A percentile compares a stretch with the other conserved stretches of the same genome.
These are phyloP conservation scores for Eutrigla gurnardus DNA, from an alignment of 2,797 vertebrate species.

Conservation along the genomic window DNA sequence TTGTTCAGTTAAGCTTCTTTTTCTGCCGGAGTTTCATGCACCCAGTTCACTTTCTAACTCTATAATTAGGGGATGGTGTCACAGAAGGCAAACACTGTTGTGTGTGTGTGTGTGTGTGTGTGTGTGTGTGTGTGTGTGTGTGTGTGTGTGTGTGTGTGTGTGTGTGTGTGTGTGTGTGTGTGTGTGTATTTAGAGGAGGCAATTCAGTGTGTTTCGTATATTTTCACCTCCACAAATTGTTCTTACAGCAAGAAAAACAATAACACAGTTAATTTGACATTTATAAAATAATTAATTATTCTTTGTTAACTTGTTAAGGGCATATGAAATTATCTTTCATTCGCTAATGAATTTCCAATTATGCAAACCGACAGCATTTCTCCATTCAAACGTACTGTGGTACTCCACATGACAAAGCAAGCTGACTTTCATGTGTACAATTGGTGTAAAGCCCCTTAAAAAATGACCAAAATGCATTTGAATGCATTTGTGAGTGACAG, in stretches of 20 bases:
- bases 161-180: too few species aligned
- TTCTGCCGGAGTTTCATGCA: constrained; percentile 47
- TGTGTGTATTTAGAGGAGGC: neutral
- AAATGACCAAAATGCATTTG: too few species aligned
- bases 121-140: constrained; percentile 25
- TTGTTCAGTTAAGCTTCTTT: constrained; percentile 52
- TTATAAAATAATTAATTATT: too few species aligned
- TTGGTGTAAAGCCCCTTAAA: too few species aligned
- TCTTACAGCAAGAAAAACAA: neutral
- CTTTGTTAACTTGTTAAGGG: neutral
- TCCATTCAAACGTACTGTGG: too few species aligned
- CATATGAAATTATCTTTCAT: neutral
- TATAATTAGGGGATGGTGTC: constrained; percentile 68
- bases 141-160: constrained; percentile 17
- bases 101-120: constrained; percentile 23
- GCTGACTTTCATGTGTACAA: too few species aligned
- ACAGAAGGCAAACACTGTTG: constrained; percentile 48
- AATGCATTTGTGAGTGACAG: too few species aligned
- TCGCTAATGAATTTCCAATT: neutral
- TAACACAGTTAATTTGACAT: too few species aligned
- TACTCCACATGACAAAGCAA: too few species aligned
- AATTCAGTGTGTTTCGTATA: neutral
- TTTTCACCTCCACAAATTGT: neutral
- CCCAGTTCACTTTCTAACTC: constrained; percentile 50
- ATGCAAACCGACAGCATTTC: too few species aligned